Evolutionary conservation across 2,113 vertebrate genomes (phyloP).

Genomic region (Dascyllus trimaculatus): DNA sequence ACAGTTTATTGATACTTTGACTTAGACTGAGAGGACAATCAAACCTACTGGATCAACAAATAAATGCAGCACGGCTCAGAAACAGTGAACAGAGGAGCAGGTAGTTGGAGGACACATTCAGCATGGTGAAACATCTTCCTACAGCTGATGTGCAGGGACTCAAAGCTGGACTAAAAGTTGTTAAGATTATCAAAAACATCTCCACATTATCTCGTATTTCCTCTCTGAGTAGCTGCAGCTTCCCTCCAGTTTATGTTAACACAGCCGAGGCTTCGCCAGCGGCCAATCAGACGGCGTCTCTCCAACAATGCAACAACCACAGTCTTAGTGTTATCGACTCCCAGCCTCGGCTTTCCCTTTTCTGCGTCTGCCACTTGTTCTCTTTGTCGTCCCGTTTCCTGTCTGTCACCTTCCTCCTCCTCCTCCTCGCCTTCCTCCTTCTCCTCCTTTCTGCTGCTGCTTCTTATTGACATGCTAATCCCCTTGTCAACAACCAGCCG

Average conservation of each 20-base stretch:
- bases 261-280: background rate
- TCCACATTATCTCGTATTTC: no score
- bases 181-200: no score
- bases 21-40: no score
- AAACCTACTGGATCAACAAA: no score
- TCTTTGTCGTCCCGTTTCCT: constrained; percentile 3
- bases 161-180: no score
- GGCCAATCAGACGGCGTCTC: constrained; percentile 29
- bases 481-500: constrained; percentile 61
- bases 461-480: constrained; percentile 61
- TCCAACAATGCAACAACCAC: background rate
- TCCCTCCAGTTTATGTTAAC: background rate
- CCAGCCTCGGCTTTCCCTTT: background rate
- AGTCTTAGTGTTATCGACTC: background rate
- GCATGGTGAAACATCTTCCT: no score
- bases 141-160: no score
- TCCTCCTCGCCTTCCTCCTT: constrained; percentile 15
- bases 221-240: no score
- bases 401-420: constrained; percentile 1
- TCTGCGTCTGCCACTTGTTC: background rate
- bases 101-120: no score
- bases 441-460: constrained; percentile 26
- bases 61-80: no score
- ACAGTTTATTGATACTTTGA: no score
- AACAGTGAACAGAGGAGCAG: no score